Percentiles rank a stretch among this genome's conserved stretches.
These are phyloP conservation scores for Gulo gulo DNA, from an alignment of 2,113 vertebrate genomes.

Conservation along the genomic window DNA sequence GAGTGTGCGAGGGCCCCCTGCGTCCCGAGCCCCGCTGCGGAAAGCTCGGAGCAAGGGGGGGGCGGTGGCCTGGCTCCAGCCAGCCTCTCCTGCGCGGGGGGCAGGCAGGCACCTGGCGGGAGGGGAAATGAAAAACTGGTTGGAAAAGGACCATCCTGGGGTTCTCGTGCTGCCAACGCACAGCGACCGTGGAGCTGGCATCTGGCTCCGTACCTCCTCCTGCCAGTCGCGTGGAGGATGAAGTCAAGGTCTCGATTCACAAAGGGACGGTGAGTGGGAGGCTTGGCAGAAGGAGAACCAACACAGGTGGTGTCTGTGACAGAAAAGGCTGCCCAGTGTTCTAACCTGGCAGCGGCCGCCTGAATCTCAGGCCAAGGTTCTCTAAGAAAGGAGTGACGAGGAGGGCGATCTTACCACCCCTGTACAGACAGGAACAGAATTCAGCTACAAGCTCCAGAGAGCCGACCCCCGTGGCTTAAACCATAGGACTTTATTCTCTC, in stretches of 20 bases:
- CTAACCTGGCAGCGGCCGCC: neutral
- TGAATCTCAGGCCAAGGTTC: neutral
- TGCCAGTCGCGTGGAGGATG: neutral
- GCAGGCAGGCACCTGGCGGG: neutral
- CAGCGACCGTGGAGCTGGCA: neutral
- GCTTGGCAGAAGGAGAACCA: neutral
- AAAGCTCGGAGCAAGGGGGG: neutral
- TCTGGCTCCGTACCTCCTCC: neutral
- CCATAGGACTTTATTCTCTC: neutral
- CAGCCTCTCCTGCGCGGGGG: neutral
- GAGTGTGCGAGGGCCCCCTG: rapidly evolving
- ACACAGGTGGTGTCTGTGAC: neutral
- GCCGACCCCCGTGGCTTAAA: neutral
- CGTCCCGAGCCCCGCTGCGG: neutral
- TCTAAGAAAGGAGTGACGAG: neutral
- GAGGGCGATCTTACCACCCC: neutral
- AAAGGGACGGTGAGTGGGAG: neutral
- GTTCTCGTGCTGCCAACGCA: neutral
- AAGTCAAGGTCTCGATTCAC: slow-evolving; percentile 26
- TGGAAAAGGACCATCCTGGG: neutral
- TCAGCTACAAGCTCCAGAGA: neutral
- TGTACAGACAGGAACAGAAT: neutral
- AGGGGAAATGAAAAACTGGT: neutral
- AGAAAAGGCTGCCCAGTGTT: neutral
- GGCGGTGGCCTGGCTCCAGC: neutral